Percentiles rank a stretch among this genome's conserved stretches.
Conservation (phyloP, 2,888 invertebrate genomes). For the Strigamia crassipes region DNA sequence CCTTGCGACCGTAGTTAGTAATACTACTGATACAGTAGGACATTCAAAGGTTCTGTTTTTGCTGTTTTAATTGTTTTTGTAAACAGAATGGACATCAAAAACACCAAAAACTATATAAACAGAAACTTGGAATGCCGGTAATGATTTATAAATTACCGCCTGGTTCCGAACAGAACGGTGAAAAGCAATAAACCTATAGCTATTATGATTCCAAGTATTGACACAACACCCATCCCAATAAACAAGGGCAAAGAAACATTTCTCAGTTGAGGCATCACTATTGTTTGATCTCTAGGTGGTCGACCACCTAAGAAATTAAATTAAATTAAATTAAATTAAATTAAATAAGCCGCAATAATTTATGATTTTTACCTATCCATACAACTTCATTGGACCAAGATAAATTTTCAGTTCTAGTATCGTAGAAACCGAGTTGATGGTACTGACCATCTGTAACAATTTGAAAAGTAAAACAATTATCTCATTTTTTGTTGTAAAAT, state of each 20-base stretch:
- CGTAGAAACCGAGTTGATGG: constrained; percentile 91
- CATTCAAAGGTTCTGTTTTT: background rate
- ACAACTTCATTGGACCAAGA: constrained; percentile 90
- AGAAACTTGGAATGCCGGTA: too few species aligned
- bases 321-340: too few species aligned
- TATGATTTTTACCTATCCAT: constrained; percentile 83
- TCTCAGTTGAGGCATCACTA: constrained; percentile 80
- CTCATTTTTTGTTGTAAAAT: constrained; percentile 49
- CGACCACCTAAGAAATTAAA: constrained; percentile 70
- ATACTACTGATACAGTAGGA: too few species aligned
- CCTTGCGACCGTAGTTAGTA: too few species aligned
- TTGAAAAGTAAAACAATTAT: too few species aligned
- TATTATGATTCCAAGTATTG: constrained; percentile 82
- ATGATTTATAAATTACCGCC: constrained; percentile 80
- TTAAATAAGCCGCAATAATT: too few species aligned
- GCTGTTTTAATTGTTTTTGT: constrained; percentile 43
- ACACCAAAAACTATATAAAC: too few species aligned
- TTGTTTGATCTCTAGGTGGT: constrained; percentile 92
- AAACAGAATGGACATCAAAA: too few species aligned
- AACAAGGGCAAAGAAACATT: constrained; percentile 83
- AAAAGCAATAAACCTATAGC: constrained; percentile 86
- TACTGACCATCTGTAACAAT: constrained; percentile 83
- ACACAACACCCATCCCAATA: constrained; percentile 89
- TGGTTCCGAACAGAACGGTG: constrained; percentile 87
- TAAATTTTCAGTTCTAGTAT: constrained; percentile 91